phyloP scores from a whole-genome alignment of 2,888 invertebrate species.

The Troides helena region DNA sequence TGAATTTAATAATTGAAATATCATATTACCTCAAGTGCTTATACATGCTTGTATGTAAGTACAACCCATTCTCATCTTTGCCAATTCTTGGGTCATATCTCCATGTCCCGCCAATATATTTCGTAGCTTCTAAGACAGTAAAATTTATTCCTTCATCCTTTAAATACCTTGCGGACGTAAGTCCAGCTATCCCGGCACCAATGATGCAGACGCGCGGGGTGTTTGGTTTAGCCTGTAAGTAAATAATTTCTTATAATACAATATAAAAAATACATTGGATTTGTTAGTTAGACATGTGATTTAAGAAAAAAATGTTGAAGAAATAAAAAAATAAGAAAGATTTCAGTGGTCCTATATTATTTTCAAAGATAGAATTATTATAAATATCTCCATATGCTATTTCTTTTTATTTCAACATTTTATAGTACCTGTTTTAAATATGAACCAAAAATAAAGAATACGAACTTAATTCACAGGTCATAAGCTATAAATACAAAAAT shows the following conservation, averaged over 20 bases:
- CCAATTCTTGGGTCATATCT: constrained; percentile 73
- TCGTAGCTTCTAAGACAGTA: constrained; percentile 63
- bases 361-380: no score
- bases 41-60: constrained; percentile 85
- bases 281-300: no score
- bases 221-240: constrained; percentile 31
- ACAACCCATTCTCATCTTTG: constrained; percentile 77
- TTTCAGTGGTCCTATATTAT: no score
- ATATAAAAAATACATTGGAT: no score
- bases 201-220: constrained; percentile 63
- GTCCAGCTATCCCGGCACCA: constrained; percentile 68
- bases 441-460: no score
- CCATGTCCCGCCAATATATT: constrained; percentile 70
- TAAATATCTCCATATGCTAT: no score
- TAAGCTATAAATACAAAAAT: no score
- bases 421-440: no score
- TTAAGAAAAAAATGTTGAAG: no score
- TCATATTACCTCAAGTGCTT: constrained; percentile 79
- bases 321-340: no score
- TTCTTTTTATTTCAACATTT: no score
- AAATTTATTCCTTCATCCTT: constrained; percentile 62
- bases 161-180: constrained; percentile 62
- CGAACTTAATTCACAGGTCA: no score
- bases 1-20: not conserved
- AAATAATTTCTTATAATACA: not conserved